Conservation (phyloP, 2,888 invertebrate species). For the Meganola albula region DNA sequence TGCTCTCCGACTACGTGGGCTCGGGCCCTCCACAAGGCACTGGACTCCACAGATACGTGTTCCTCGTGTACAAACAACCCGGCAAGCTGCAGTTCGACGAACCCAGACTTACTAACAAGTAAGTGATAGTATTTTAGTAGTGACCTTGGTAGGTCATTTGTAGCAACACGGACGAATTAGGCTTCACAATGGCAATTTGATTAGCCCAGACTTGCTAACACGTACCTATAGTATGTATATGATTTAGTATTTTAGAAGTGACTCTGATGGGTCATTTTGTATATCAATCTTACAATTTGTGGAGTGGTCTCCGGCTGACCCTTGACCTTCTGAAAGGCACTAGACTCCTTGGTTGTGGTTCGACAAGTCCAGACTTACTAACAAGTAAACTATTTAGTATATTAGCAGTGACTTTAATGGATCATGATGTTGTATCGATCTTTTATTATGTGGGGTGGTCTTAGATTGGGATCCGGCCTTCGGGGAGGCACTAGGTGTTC, state of each 20-base stretch:
- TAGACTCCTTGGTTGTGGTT: constrained; percentile 81
- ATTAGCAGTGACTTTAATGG: too few species aligned
- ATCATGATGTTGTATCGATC: background rate
- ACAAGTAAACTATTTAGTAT: constrained; percentile 59
- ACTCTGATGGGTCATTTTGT: background rate
- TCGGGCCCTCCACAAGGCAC: constrained; percentile 89
- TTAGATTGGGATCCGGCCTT: constrained; percentile 90
- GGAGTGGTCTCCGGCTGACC: constrained; percentile 86
- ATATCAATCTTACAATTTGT: background rate
- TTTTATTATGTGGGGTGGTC: constrained; percentile 71
- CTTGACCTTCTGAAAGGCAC: constrained; percentile 89
- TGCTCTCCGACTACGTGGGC: constrained; percentile 87
- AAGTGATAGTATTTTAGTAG: too few species aligned
- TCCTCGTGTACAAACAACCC: constrained; percentile 85
- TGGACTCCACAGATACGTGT: constrained; percentile 88
- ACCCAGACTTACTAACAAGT: constrained; percentile 71
- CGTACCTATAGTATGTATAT: too few species aligned
- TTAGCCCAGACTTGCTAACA: too few species aligned
- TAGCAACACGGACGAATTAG: too few species aligned
- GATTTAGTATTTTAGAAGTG: too few species aligned
- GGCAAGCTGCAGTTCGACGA: constrained; percentile 77
- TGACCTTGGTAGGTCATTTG: too few species aligned
- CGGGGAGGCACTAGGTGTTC: constrained; percentile 86
- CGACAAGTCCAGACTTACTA: constrained; percentile 73
- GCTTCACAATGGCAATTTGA: too few species aligned